Evolutionary conservation across 1,140 invertebrate species (phyloP).

Genomic region (Ips typographus): DNA sequence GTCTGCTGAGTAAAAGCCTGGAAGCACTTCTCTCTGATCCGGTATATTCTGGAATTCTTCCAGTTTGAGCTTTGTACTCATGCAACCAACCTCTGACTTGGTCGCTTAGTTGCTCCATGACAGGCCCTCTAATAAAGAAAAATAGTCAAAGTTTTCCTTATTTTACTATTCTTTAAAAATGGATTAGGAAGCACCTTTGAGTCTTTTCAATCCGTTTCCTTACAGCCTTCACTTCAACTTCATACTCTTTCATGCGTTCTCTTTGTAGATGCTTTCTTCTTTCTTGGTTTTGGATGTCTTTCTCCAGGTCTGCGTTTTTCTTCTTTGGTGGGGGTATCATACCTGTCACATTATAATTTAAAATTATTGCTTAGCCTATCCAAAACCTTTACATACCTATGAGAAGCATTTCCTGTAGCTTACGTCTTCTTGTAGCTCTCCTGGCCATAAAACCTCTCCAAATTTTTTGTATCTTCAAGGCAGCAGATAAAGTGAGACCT

Average conservation of each 20-base stretch:
- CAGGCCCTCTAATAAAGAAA: conserved; percentile 54
- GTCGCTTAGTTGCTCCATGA: conserved; percentile 79
- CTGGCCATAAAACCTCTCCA: conserved; percentile 80
- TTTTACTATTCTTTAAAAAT: background rate
- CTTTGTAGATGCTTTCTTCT: conserved; percentile 58
- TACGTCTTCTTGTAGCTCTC: conserved; percentile 65
- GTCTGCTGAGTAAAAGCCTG: conserved; percentile 75
- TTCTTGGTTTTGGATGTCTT: conserved; percentile 58
- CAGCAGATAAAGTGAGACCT: conserved; percentile 61
- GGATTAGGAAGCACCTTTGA: conserved; percentile 49
- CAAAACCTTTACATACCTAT: conserved; percentile 57
- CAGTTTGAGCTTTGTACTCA: conserved; percentile 74
- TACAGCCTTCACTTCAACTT: conserved; percentile 59
- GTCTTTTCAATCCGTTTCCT: conserved; percentile 64
- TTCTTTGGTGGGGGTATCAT: conserved; percentile 60
- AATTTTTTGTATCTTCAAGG: conserved; percentile 77
- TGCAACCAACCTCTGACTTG: conserved; percentile 85
- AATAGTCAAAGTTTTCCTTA: background rate
- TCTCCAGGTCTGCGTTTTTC: conserved; percentile 53
- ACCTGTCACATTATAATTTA: conserved; percentile 20
- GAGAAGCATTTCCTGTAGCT: conserved; percentile 81
- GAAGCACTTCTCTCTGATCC: conserved; percentile 88
- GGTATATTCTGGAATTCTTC: conserved; percentile 88
- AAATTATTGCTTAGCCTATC: conserved; percentile 45
- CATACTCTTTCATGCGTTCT: conserved; percentile 62